phyloP scores from a whole-genome alignment of 2,797 vertebrate genomes.

The Anguilla obscura region DNA sequence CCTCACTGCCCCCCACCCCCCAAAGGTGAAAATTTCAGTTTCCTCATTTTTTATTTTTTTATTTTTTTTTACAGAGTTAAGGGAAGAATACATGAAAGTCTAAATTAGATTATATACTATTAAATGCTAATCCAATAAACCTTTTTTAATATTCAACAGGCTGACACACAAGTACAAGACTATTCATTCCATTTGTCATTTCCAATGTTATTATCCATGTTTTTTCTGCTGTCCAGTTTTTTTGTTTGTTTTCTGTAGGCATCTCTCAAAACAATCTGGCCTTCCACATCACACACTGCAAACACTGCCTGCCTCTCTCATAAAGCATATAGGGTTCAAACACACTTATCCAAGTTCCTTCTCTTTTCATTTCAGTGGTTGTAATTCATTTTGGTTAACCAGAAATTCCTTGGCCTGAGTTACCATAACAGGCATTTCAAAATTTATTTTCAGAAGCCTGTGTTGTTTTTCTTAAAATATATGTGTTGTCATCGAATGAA shows the following conservation, averaged over 20 bases:
- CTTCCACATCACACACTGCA: conserved; percentile 45
- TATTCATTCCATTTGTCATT: conserved; percentile 61
- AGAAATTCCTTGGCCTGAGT: conserved; percentile 67
- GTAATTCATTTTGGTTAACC: conserved; percentile 64
- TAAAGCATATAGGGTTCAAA: conserved; percentile 9
- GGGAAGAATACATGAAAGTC: conserved; percentile 73
- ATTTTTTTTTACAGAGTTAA: conserved; percentile 59
- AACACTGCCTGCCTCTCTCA: conserved; percentile 42
- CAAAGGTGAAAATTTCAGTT: conserved; percentile 67
- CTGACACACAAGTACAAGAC: conserved; percentile 65
- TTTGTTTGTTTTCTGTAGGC: conserved; percentile 39
- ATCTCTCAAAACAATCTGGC: conserved; percentile 42
- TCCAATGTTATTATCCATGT: conserved; percentile 52
- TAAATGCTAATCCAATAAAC: conserved; percentile 66
- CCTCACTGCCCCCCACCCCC: conserved; percentile 53
- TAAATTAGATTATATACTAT: conserved; percentile 73
- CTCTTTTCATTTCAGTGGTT: conserved; percentile 59
- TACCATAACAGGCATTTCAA: conserved; percentile 60
- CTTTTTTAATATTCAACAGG: conserved; percentile 58
- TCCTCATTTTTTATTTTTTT: conserved; percentile 36
- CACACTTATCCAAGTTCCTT: conserved; percentile 33
- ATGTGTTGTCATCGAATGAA: conserved; percentile 47
- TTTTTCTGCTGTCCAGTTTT: conserved; percentile 39
- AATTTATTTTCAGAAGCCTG: conserved; percentile 60
- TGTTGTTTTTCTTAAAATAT: conserved; percentile 34